Conservation (phyloP, 2,797 vertebrate genomes). For the Gallinago stenura region DNA sequence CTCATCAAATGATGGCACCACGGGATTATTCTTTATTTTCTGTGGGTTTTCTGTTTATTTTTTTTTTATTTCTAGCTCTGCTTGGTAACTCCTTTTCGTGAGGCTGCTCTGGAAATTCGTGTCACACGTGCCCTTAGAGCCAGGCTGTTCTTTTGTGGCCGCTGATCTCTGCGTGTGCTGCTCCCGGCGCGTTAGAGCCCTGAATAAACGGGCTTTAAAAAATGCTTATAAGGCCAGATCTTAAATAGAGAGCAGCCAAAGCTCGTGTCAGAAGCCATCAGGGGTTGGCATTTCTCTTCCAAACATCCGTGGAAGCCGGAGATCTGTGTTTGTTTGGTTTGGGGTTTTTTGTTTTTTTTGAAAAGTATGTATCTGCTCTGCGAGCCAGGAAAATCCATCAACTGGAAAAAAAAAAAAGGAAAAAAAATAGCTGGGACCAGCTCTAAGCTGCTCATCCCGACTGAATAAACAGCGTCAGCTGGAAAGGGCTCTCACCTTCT, state of each 20-base stretch:
- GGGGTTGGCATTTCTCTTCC: neutral
- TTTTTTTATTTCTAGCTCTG: neutral
- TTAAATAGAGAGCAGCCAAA: neutral
- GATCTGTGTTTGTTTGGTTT: neutral
- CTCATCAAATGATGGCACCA: neutral
- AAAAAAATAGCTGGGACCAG: neutral
- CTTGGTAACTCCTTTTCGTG: neutral
- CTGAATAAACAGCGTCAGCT: neutral
- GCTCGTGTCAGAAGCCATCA: neutral
- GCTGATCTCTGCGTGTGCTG: neutral
- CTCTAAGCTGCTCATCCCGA: neutral
- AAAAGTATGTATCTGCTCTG: neutral
- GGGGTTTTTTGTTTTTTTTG: neutral
- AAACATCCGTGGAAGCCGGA: neutral
- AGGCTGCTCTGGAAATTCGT: neutral
- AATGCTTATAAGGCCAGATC: slow-evolving; percentile 26
- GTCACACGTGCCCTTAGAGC: neutral
- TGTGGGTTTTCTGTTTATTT: too few relatives aligned
- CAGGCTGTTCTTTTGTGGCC: neutral
- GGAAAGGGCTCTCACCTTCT: neutral
- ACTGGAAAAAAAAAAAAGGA: neutral
- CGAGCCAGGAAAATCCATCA: slow-evolving; percentile 38
- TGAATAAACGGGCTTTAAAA: neutral
- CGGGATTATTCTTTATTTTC: too few relatives aligned
- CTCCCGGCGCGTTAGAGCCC: neutral